Base-by-base conservation (phyloP, 2,888 invertebrate species). In the Epirrhoe alternata region DNA sequence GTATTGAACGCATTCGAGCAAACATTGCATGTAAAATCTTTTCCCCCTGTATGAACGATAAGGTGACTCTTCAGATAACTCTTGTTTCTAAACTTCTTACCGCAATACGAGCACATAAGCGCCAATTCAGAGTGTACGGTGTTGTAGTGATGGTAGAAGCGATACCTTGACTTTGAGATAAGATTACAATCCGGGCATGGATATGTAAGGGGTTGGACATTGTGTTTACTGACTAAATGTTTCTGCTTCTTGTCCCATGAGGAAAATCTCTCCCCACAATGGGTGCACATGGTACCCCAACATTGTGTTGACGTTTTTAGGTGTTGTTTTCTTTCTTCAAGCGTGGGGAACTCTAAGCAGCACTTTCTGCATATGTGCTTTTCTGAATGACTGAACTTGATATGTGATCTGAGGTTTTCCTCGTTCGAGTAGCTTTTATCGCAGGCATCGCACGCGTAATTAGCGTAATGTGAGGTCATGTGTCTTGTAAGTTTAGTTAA, bases 401-500 rank as follows among this genome's bases (percentile, higher is more conserved):
- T n/a, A 53, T 74, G 74, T 0, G 50, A n/a, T 3, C 31, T 42
- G 14, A 74, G 24, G 6, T 42, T 51, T 14, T 67, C 57, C 5
- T 38, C 24, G 24, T 62, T 70, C 0, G 62, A 38, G 35, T 67
- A 75, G 8, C 52, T 62, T 47, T 69, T 74, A 7, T 70, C 72
- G 42, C 75, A 80, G n/a, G 52, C 50, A 16, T 79, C 74, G 58
- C 81, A 81, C 0, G 73, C 70, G 38, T 69, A 73, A 5, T 73
- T 73, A 6, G 71, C 57, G 52, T 73, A 82, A 57, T 81, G 80
- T 0, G 69, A 62, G 1, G 74, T 73, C 68, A 71, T 69, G 59
- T 82, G 82, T 31, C 74, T 72, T 31, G 76, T 74, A 5, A 80
- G 55, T 5, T 71, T 70, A 4, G 72, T 72, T n/a, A 81, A 38